phyloP scores from a whole-genome alignment of 92 coral and sea anemone genomes.

The Siderastrea siderea region DNA sequence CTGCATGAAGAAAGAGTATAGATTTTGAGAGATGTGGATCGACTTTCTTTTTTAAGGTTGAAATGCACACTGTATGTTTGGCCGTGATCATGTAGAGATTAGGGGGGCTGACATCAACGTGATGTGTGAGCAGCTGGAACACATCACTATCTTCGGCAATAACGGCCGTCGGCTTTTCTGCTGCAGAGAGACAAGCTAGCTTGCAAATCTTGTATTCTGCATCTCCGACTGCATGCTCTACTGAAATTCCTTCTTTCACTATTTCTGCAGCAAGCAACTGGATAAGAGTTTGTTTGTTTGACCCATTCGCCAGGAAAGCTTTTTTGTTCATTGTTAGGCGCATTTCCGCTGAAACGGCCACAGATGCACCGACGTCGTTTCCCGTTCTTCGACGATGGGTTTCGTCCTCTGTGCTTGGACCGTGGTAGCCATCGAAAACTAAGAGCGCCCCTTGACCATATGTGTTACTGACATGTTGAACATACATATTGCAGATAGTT shows the following conservation, averaged over 20 bases:
- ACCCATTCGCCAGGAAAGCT: slow-evolving; percentile 26
- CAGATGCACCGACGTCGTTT: neutral
- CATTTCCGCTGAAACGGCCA: neutral
- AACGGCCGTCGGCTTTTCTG: neutral
- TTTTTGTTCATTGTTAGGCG: slow-evolving; percentile 16
- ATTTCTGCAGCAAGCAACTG: slow-evolving; percentile 19
- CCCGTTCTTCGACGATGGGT: neutral
- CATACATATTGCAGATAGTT: too few species aligned
- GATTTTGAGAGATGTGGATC: slow-evolving; percentile 2
- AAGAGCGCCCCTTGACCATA: too few species aligned
- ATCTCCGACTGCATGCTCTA: neutral
- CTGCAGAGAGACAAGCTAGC: slow-evolving; percentile 1
- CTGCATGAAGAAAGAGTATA: slow-evolving; percentile 26
- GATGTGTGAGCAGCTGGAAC: slow-evolving; percentile 12
- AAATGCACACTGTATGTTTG: slow-evolving; percentile 3
- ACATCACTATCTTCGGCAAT: slow-evolving; percentile 7
- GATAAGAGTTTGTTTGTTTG: slow-evolving; percentile 9
- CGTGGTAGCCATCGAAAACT: too few species aligned
- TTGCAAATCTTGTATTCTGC: slow-evolving; percentile 34
- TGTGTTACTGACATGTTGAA: too few species aligned
- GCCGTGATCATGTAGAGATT: slow-evolving; percentile 40
- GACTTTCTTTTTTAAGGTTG: neutral
- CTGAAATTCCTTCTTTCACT: neutral
- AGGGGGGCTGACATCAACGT: neutral
- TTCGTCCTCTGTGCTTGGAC: too few species aligned